A percentile compares a stretch with the other conserved stretches of the same genome.
These are phyloP conservation scores for Tylochromis polylepis DNA, from an alignment of 2,113 vertebrate species.

Conservation along the genomic window DNA sequence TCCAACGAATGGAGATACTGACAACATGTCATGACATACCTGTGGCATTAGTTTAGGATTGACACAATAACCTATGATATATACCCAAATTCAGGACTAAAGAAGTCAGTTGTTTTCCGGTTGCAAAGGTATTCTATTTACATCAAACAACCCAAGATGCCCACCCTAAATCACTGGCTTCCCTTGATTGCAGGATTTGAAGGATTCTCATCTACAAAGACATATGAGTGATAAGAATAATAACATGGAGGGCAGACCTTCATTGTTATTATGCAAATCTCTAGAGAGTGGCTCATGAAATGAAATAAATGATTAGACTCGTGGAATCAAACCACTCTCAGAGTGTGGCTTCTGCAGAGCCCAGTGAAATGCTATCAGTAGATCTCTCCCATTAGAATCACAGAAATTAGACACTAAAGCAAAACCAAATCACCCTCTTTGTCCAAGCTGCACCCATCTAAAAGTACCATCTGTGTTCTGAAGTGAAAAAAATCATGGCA, in stretches of 20 bases:
- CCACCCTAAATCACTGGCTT: neutral
- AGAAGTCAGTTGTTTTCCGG: neutral
- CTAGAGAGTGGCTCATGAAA: neutral
- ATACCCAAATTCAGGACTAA: neutral
- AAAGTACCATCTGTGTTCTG: neutral
- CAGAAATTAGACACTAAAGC: neutral
- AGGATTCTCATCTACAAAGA: neutral
- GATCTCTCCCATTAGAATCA: neutral
- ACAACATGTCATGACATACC: neutral
- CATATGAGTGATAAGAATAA: neutral
- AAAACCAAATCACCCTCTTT: neutral
- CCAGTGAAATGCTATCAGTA: neutral
- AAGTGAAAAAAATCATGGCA: neutral
- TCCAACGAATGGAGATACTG: neutral
- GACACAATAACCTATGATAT: neutral
- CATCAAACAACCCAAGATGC: neutral
- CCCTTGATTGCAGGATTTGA: neutral
- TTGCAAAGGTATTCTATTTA: neutral
- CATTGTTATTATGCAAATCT: neutral
- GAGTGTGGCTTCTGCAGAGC: neutral
- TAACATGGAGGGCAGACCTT: neutral
- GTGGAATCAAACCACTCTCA: neutral
- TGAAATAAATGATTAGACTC: neutral
- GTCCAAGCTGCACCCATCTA: neutral
- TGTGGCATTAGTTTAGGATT: neutral